Evolutionary conservation across 2,113 vertebrate species (phyloP), one percentile per base, ranked within the genome.

Genomic region (Gobio gobio): DNA sequence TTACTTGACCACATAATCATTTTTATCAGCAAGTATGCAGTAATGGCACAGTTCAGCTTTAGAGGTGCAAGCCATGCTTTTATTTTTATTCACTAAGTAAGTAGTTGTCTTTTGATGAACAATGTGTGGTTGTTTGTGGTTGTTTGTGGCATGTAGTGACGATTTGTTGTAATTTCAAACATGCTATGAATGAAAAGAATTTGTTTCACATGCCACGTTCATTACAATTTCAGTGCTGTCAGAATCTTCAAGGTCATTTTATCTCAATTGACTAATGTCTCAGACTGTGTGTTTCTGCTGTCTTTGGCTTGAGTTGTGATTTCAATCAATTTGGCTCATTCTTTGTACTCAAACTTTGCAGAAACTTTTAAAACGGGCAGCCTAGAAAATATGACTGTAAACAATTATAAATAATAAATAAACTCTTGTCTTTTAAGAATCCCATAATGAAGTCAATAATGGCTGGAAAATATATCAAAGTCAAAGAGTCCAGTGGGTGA

Each of bases 391-490:
- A 26, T 5, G 26, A 5, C 26, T 0, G 9, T 33, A 85, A 85
- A 56, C 61, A 85, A 22, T 78, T 33, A 70, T 81, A 81, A 54
- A 81, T 81, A 81, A 81, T 81, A 68, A 33, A 81, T 81, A 8
- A 68, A 49, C 43, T 66, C 10, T 56, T 68, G 14, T 54, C 29
- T 83, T 75, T 78, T 78, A 49, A 20, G 61, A 76, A 54, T 74
- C 12, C 49, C 33, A 51, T 43, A 78, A 51, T 43, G 54, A 61
- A 40, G 43, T 26, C 47, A 73, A 61, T 61, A 47, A 64, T 78
- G 64, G 33, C 33, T 68, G 83, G 29, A 54, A 40, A 56, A 56
- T 77, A 75, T 72, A 86, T 89, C 86, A 87, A 87, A 86, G 84
- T 63, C 47, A 33, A 49, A 33, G 20, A 33, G 77, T 70, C 82